These are phyloP conservation scores for Nycticryphes semicollaris DNA, from an alignment of 2,113 vertebrate species.

Conservation along the genomic window DNA sequence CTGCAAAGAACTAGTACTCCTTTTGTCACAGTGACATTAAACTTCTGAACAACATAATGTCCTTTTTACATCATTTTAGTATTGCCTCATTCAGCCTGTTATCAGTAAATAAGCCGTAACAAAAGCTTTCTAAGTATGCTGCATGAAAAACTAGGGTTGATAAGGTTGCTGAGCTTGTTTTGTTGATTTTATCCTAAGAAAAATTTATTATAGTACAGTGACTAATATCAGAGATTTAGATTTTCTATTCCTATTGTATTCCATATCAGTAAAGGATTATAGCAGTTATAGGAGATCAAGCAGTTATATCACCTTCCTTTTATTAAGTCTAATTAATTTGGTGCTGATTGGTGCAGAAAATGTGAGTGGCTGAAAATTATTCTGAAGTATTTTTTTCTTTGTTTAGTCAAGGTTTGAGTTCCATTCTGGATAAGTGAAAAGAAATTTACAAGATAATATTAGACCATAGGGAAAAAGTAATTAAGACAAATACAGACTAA, in stretches of 20 bases:
- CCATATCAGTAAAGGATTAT: slow-evolving; percentile 6
- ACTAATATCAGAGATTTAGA: slow-evolving; percentile 13
- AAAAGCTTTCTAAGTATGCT: background rate
- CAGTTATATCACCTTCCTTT: slow-evolving; percentile 21
- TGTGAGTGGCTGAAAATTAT: background rate
- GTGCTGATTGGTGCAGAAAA: background rate
- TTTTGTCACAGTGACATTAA: background rate
- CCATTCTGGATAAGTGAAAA: background rate
- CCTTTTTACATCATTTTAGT: background rate
- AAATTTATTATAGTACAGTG: slow-evolving; percentile 55
- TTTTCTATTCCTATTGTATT: background rate
- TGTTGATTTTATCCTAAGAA: slow-evolving; percentile 45
- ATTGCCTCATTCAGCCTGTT: background rate
- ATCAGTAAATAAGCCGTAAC: slow-evolving; percentile 15
- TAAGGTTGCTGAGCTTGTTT: slow-evolving; percentile 52
- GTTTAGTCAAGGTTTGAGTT: background rate
- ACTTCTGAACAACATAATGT: background rate
- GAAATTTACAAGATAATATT: background rate
- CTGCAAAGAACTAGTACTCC: background rate
- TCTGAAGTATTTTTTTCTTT: background rate
- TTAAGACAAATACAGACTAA: background rate
- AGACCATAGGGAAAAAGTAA: background rate
- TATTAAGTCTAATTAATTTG: slow-evolving; percentile 25
- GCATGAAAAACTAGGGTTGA: background rate
- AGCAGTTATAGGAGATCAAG: too few relatives aligned